Conservation (phyloP, 2,113 vertebrate genomes). For the Psittacara wagleri region DNA sequence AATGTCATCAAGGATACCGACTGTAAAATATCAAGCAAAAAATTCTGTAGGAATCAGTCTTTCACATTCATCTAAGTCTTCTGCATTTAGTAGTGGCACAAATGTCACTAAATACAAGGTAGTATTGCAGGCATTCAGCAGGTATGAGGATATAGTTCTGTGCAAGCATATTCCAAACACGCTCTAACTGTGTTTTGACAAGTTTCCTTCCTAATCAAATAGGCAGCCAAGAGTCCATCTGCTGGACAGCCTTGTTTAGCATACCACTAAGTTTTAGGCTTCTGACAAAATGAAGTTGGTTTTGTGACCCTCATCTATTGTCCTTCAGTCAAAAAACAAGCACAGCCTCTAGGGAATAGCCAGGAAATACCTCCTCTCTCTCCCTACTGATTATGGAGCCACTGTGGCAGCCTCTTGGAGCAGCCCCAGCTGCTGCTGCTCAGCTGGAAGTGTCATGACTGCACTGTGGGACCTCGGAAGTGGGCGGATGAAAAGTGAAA, state of each 20-base stretch:
- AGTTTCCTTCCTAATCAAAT: no score
- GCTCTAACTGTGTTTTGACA: no score
- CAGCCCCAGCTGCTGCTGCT: constrained; percentile 17
- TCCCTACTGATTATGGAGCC: neutral
- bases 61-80: neutral
- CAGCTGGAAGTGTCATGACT: neutral
- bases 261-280: neutral
- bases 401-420: neutral
- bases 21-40: neutral
- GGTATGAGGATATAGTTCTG: neutral
- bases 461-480: neutral
- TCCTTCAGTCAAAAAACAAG: neutral
- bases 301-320: neutral
- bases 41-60: neutral
- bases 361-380: constrained; percentile 21
- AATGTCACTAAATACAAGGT: neutral
- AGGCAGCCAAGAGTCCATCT: neutral
- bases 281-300: neutral
- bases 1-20: neutral
- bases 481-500: neutral
- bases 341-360: neutral
- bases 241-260: neutral
- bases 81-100: neutral
- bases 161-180: neutral
- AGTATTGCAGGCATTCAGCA: neutral